Base-by-base conservation (phyloP, 92 coral and sea anemone species). In the Scolanthus callimorphus region DNA sequence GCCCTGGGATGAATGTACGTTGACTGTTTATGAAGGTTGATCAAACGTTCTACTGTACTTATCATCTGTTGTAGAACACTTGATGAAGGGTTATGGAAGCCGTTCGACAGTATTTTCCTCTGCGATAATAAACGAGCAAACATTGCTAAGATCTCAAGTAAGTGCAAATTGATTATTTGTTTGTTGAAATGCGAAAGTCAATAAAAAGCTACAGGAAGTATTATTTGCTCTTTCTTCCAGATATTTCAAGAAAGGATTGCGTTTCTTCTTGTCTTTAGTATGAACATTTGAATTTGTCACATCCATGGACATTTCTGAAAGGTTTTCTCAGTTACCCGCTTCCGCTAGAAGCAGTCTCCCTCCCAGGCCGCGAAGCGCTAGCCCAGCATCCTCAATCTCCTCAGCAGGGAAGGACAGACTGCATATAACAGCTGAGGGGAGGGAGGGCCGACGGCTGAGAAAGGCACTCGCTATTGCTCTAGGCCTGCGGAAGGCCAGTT, bases 401-500 rank as follows among this genome's bases (percentile, higher is more conserved):
- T 10, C 23, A 9, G 52, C 4, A 9, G 41, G 41, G 15, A 34
- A 15, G 41, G 8, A 59, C 8, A 55, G n/a, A 27, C 63, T 26
- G 10, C 74, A 67, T 28, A 67, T 67, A 6, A 67, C 74, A 25
- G 20, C 74, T 24, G 45, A 22, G 43, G 74, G 74, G 27, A 67
- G 24, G 31, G 74, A 67, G 27, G 74, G 74, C 17, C 38, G 38
- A 44, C 51, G 27, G 3, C 34, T 67, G 52, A 67, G 63, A 27
- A 67, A 67, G 52, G 37, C 39, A 27, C 63, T 67, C 2, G 74
- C 74, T 10, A 55, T 55, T 31, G 63, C 74, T 41, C 25, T 67
- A 23, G 74, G 74, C 11, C 19, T 67, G 25, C 53, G 52, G 24
- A 3, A 45, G 19, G 44, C 17, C 21, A 29, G 62, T 12, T 54